Evolutionary conservation across 2,113 vertebrate species (phyloP), one percentile per base, ranked within the genome.

Genomic region (Natator depressus): DNA sequence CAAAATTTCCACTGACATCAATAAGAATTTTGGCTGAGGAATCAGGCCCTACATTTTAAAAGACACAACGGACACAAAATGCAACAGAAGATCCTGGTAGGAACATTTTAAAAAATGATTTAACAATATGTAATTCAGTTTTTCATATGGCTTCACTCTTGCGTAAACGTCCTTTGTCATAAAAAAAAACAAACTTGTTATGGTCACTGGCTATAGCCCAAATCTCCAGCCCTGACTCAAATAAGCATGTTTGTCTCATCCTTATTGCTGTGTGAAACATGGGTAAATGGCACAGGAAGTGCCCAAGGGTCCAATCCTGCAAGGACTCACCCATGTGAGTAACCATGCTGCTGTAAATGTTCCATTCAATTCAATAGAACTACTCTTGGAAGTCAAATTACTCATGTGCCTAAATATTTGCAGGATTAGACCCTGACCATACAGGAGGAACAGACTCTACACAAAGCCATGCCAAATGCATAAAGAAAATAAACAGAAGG

Each of bases 111-210:
- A 92, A 95, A 92, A 96, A 95, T 94, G 95, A 97, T 94, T 96
- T 96, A 97, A 97, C 95, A 62, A 62, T 62, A 62, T 62, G 97
- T 96, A 96, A 96, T 92, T 95, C 51, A 59, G 79, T 95, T 97
- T 97, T 97, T 95, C 95, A 96, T 96, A 96, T 97, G 96, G 96
- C 97, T 97, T 97, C 94, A 97, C 95, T 97, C 96, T 97, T 94
- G 96, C 54, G 59, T 96, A 94, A 95, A 95, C 91, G 95, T 96
- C 93, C 89, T 92, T 96, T 6, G 31, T 96, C 97, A 96, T 96
- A 91, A 96, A 96, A 97, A 96, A 95, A 87, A 97, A 95, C 80
- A 89, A 9, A 9, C 62, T 57, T 82, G 93, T 91, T 96, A 96
- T 94, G 85, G n/a, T 95, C 94, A 96, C 93, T 97, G 95, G 96